Evolutionary conservation across 1,140 invertebrate species (phyloP).

Genomic region (Drosophila orena): DNA sequence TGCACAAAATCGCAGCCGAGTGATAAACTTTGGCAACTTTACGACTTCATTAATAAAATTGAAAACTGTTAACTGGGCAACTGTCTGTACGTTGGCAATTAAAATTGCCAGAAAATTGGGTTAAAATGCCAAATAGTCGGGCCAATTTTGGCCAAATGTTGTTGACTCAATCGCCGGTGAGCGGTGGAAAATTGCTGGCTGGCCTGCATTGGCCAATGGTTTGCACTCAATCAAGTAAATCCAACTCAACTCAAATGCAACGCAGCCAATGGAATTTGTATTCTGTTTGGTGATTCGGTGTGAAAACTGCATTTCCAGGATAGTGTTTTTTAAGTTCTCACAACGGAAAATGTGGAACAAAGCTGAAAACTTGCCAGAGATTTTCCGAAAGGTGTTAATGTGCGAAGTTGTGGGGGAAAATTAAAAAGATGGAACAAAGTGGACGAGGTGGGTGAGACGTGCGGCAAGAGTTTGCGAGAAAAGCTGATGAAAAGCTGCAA

Average conservation of each 20-base stretch:
- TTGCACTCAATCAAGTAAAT: constrained; percentile 28
- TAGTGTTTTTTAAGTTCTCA: constrained; percentile 22
- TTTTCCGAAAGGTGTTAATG: constrained; percentile 32
- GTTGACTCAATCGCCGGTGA: constrained; percentile 16
- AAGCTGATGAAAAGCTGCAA: constrained; percentile 25
- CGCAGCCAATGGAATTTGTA: not conserved
- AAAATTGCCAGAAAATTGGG: constrained; percentile 44
- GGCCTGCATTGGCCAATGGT: constrained; percentile 26
- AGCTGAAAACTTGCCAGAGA: constrained; percentile 17
- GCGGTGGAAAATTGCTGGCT: constrained; percentile 1
- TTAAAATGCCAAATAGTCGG: constrained; percentile 37
- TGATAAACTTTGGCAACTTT: constrained; percentile 51
- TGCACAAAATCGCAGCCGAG: constrained; percentile 25
- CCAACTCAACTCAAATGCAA: not conserved
- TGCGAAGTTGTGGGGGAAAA: constrained; percentile 10
- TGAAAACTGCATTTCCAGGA: not conserved
- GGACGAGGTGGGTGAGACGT: not conserved
- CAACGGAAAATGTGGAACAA: constrained; percentile 11
- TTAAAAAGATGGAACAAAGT: not conserved
- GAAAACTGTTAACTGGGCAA: constrained; percentile 21
- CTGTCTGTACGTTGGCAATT: constrained; percentile 33
- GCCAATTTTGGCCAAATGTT: constrained; percentile 17
- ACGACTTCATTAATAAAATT: constrained; percentile 45
- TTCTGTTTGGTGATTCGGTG: constrained; percentile 7
- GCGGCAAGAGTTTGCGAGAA: constrained; percentile 14